These are phyloP conservation scores for Triops cancriformis DNA, from an alignment of 1,140 invertebrate genomes.

Conservation along the genomic window DNA sequence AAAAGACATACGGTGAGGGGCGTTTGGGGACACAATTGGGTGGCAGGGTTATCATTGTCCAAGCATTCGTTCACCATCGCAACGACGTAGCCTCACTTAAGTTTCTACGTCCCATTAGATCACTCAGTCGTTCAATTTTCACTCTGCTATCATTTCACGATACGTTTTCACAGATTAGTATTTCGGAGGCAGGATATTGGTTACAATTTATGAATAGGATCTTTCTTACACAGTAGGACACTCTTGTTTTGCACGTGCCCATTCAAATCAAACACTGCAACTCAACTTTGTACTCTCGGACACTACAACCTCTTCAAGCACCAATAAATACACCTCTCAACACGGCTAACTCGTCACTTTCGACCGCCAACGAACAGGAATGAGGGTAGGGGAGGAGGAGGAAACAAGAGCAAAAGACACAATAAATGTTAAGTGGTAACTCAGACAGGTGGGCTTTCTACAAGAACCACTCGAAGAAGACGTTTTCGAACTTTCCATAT, in stretches of 20 bases:
- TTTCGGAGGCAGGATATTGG: conserved; percentile 2
- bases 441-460: not conserved
- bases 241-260: not conserved
- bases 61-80: not conserved
- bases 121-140: not conserved
- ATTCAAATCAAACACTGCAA: not conserved
- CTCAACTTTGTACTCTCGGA: not conserved
- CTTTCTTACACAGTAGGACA: not conserved
- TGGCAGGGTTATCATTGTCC: conserved; percentile 8
- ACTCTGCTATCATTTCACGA: not conserved
- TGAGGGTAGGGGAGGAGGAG: not conserved
- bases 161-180: not conserved
- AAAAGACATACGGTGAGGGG: not conserved
- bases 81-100: not conserved
- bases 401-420: not conserved
- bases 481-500: not conserved
- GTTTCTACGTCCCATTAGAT: not conserved
- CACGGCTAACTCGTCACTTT: not conserved
- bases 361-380: not conserved
- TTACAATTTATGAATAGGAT: conserved; percentile 1
- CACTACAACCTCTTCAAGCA: conserved; percentile 1
- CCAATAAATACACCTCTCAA: not conserved
- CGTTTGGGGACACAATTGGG: not conserved
- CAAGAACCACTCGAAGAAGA: not conserved
- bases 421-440: not conserved